Base-by-base conservation (phyloP, 2,888 invertebrate species). In the Scelioninae gen. 1 region DNA sequence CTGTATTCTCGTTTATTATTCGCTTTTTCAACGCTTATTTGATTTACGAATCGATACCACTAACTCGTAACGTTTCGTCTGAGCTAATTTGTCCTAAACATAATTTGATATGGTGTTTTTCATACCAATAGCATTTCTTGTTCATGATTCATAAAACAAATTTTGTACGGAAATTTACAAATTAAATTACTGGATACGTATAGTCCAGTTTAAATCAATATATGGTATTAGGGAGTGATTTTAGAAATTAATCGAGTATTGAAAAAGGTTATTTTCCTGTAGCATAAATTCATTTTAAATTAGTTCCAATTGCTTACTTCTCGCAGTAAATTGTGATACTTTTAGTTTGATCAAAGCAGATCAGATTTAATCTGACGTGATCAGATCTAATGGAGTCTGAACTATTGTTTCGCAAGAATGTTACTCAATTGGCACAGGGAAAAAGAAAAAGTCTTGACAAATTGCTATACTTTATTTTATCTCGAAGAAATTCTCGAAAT, bases 371-470 rank as follows among this genome's bases (percentile, higher is more conserved):
- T 76, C 81, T 38, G 71, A 71, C 65, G 74, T 71, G 76, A 81
- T 81, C 81, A 60, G 47, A 63, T 81, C 76, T 75, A 81, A 81
- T 81, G 76, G 55, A 71, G 75, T 56, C 65, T 76, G 65, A 81
- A 76, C 82, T 72, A 82, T 82, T 82, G 76, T 82, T 82, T 82
- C 82, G 76, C 76, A 82, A 82, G 82, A 82, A 72, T 76, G 76
- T 82, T 82, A 56, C 72, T 71, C 76, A 82, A 82, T 72, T 81
- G 81, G 58, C 13, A n/a, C 47, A 15, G 71, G 56, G 62, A 43
- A 58, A 65, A 47, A 47, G 43, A 38, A 75, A 55, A 71, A 58
- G 53, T 53, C 72, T 34, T 76, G 72, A 82, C 76, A 82, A 82
- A 76, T 76, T 76, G 43, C 53, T n/a, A 53, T 47, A 51, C 47